Conservation (phyloP, 2,113 vertebrate genomes). For the Gasterosteus nipponicus region DNA sequence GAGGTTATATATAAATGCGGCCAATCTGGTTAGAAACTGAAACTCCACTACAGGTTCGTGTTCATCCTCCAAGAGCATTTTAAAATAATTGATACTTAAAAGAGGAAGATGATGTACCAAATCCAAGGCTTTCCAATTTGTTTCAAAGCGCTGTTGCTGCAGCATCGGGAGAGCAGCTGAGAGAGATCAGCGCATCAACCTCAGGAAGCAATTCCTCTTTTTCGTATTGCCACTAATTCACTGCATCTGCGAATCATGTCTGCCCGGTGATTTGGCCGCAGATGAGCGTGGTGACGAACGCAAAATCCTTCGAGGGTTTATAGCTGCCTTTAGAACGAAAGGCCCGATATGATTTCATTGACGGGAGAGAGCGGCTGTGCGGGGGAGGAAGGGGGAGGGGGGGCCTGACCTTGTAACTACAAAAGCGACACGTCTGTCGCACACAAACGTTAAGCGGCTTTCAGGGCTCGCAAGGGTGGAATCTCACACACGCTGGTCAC, state of each 20-base stretch:
- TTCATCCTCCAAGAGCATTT: neutral
- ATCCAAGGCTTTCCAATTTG: neutral
- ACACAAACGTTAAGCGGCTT: constrained; percentile 12
- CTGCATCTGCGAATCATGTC: constrained; percentile 44
- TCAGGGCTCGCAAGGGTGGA: neutral
- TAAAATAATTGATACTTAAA: neutral
- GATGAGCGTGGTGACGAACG: constrained; percentile 42
- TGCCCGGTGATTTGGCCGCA: constrained; percentile 54
- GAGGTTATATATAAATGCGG: neutral
- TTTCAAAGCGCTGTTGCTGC: constrained; percentile 14
- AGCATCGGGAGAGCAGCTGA: constrained; percentile 19
- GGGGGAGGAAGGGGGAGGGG: neutral
- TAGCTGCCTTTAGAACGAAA: constrained; percentile 26
- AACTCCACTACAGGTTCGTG: neutral
- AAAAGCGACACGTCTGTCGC: constrained; percentile 31
- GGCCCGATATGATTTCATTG: constrained; percentile 33
- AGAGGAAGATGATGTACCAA: neutral
- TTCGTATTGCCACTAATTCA: constrained; percentile 55
- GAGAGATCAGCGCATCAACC: constrained; percentile 13
- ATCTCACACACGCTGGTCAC: neutral
- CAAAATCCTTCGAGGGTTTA: constrained; percentile 50
- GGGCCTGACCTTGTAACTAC: constrained; percentile 42
- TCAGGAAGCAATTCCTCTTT: constrained; percentile 29
- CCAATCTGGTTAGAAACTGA: neutral
- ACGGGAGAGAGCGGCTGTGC: neutral